A percentile compares a stretch with the other conserved stretches of the same genome.
Evolutionary conservation across 2,113 vertebrate genomes (phyloP).

Genomic region (Chelonoidis abingdonii): DNA sequence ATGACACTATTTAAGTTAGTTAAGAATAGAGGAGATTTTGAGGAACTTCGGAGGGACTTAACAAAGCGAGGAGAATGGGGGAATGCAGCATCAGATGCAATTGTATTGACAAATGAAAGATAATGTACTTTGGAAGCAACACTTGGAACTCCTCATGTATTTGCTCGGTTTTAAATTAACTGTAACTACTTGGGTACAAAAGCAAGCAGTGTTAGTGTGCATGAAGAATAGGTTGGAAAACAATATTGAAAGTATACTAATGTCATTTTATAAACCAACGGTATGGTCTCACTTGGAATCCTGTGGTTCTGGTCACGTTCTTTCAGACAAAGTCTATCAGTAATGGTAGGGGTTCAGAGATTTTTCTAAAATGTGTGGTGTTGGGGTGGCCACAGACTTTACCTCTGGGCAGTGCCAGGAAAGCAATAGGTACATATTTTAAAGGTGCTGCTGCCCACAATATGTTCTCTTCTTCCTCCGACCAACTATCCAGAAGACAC

Average conservation of each 20-base stretch:
- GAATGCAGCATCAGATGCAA: neutral
- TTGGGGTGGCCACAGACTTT: neutral
- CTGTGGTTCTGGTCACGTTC: neutral
- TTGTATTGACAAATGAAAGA: neutral
- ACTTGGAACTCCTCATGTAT: neutral
- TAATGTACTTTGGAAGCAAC: neutral
- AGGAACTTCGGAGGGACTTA: neutral
- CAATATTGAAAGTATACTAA: fast-evolving
- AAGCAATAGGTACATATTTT: neutral
- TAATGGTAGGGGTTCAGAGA: neutral
- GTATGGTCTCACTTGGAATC: neutral
- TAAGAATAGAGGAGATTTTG: neutral
- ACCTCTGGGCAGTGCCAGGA: neutral
- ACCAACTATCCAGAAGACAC: neutral
- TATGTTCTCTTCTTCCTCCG: neutral
- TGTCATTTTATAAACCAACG: neutral
- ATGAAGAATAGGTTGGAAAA: neutral
- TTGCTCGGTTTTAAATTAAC: neutral
- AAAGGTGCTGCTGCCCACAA: constrained; percentile 17
- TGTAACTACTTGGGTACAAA: neutral
- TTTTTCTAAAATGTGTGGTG: neutral
- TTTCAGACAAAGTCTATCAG: neutral
- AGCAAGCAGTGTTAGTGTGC: neutral
- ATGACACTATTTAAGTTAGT: neutral
- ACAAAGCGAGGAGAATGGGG: neutral